phyloP scores from a whole-genome alignment of 2,888 invertebrate genomes.

The Andrena praecox region DNA sequence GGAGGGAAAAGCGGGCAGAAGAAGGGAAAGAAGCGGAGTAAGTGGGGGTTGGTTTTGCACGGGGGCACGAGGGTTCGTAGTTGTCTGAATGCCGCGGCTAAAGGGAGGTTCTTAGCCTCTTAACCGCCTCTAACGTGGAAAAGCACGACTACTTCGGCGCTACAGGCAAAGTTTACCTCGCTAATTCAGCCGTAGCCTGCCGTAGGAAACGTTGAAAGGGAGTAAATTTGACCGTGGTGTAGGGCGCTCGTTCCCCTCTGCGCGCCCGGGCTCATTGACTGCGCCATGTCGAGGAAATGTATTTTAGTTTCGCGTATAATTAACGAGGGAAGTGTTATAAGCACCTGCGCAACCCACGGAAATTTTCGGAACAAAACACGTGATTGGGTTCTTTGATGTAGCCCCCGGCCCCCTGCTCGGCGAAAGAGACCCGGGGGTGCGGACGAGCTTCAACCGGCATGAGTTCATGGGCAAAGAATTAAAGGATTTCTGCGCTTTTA shows the following conservation, averaged over 20 bases:
- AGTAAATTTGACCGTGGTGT: constrained; percentile 63
- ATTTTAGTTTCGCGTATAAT: constrained; percentile 62
- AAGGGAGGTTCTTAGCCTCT: constrained; percentile 71
- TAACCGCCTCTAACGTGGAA: constrained; percentile 68
- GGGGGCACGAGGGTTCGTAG: constrained; percentile 33
- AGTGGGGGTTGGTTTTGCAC: neutral
- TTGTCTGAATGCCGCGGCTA: constrained; percentile 70
- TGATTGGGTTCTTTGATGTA: constrained; percentile 57
- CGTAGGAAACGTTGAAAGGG: constrained; percentile 62
- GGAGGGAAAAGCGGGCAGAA: neutral
- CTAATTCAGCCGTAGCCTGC: constrained; percentile 63
- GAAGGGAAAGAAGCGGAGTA: neutral
- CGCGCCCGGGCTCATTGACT: constrained; percentile 49
- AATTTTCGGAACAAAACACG: constrained; percentile 59
- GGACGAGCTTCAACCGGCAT: constrained; percentile 34
- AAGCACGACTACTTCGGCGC: constrained; percentile 66
- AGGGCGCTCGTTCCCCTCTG: constrained; percentile 23
- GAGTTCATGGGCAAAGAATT: constrained; percentile 39
- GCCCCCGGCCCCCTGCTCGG: neutral
- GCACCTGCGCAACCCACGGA: constrained; percentile 54
- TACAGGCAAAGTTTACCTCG: constrained; percentile 65
- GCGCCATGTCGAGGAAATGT: constrained; percentile 53
- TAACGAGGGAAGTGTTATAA: constrained; percentile 59
- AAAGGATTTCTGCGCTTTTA: constrained; percentile 57
- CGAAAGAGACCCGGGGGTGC: constrained; percentile 20